phyloP scores from a whole-genome alignment of 2,113 vertebrate genomes.

The Embiotoca jacksoni region DNA sequence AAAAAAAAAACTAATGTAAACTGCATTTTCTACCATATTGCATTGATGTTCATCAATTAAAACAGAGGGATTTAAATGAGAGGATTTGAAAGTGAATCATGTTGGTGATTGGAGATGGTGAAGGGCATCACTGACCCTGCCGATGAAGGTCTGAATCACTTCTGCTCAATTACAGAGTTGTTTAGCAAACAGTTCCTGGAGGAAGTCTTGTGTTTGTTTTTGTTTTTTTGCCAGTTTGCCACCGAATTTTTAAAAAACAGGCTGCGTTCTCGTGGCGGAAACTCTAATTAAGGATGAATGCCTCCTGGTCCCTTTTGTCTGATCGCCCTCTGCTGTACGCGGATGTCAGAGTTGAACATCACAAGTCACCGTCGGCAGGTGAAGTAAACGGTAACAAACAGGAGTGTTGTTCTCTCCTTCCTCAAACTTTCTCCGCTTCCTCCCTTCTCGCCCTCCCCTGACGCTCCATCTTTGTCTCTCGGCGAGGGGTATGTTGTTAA shows the following conservation, averaged over 20 bases:
- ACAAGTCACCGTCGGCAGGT: slow-evolving; percentile 27
- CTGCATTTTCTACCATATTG: neutral
- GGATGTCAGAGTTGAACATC: slow-evolving; percentile 42
- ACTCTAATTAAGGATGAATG: slow-evolving; percentile 34
- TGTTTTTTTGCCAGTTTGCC: slow-evolving; percentile 17
- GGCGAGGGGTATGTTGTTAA: slow-evolving; percentile 69
- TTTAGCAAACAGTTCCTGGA: slow-evolving; percentile 36
- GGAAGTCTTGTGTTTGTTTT: neutral
- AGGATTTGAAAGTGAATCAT: slow-evolving; percentile 11
- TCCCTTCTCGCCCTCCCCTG: neutral
- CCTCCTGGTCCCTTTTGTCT: slow-evolving; percentile 8
- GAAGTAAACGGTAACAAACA: slow-evolving; percentile 21
- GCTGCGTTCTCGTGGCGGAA: slow-evolving; percentile 7
- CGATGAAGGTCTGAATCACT: slow-evolving; percentile 33
- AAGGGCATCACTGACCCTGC: slow-evolving; percentile 22
- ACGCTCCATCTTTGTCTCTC: slow-evolving; percentile 49
- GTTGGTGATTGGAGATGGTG: slow-evolving; percentile 11
- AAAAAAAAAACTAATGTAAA: neutral
- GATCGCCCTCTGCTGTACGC: neutral
- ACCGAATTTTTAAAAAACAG: slow-evolving; percentile 3
- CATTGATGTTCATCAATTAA: neutral
- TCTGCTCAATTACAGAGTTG: slow-evolving; percentile 33
- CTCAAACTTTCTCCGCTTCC: slow-evolving; percentile 36
- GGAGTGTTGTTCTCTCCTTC: slow-evolving; percentile 28
- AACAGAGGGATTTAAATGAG: neutral